These are phyloP conservation scores for Pseudomyrmex gracilis DNA, from an alignment of 1,140 invertebrate genomes.

Conservation along the genomic window DNA sequence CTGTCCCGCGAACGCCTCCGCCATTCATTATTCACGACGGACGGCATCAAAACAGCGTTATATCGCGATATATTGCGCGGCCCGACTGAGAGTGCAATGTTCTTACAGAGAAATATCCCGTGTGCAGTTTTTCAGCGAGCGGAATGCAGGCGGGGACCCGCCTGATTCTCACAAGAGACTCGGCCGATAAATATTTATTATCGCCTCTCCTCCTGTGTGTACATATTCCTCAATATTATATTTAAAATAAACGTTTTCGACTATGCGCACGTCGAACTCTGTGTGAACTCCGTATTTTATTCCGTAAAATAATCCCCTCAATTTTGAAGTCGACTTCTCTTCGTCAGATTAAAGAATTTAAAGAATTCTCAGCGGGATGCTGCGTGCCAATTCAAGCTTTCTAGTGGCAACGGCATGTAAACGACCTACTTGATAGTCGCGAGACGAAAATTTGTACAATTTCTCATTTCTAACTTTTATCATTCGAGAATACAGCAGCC, in stretches of 20 bases:
- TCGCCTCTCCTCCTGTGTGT: slow-evolving; percentile 5
- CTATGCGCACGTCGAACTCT: too few relatives aligned
- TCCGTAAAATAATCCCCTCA: too few relatives aligned
- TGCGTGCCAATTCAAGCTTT: not conserved
- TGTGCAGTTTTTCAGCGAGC: slow-evolving; percentile 34
- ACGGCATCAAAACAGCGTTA: slow-evolving; percentile 61
- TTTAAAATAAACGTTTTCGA: not conserved
- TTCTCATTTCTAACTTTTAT: too few relatives aligned
- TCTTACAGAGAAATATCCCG: slow-evolving; percentile 46
- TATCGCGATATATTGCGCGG: slow-evolving; percentile 55
- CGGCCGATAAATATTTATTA: slow-evolving; percentile 55
- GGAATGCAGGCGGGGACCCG: not conserved
- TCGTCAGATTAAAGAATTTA: too few relatives aligned
- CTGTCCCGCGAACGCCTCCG: slow-evolving; percentile 16
- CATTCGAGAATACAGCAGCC: not conserved
- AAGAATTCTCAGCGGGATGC: too few relatives aligned
- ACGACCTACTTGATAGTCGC: too few relatives aligned
- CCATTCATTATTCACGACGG: slow-evolving; percentile 60
- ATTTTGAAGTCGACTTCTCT: not conserved
- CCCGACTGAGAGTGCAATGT: slow-evolving; percentile 49
- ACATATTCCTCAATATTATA: slow-evolving; percentile 6
- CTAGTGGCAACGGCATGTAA: not conserved
- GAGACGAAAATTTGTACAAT: not conserved
- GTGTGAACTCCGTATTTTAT: too few relatives aligned
- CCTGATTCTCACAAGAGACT: slow-evolving; percentile 17